Evolutionary conservation across 2,888 invertebrate species (phyloP), one percentile per base, ranked within the genome.

Genomic region (Lomographa bimaculata): DNA sequence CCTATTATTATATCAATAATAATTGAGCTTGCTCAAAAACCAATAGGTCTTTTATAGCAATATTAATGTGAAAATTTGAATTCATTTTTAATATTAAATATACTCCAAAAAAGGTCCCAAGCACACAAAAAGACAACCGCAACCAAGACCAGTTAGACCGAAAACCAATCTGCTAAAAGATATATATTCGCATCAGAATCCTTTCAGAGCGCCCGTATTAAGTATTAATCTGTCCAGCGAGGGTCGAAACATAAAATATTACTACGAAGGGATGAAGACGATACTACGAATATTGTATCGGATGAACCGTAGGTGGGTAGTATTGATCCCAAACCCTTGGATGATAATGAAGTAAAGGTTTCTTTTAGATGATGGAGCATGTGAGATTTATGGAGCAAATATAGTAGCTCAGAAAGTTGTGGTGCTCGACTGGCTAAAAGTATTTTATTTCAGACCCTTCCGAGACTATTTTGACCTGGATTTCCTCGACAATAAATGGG

Each of bases 241-340:
- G 35, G 28, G 52, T 34, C 38, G 26, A 29, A 35, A 44, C 33
- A 47, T 50, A 44, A 47, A 50, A 50, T 46, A 47, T 50, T 50
- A 47, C 34, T 40, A 34, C 24, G 21, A 25, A 44, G 34, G 50
- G 42, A 47, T 45, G 38, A 38, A 37, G 39, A 30, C 24, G 36
- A 39, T 50, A 48, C 45, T 7, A 26, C 30, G 32, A 43, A 37
- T 43, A 43, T 37, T 37, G 36, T 43, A 43, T 37, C 32, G 35
- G 36, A 42, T 30, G 35, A 36, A 32, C 32, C 42, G 42, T 27
- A 27, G 17, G 36, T 37, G 42, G 42, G 33, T 43, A 46, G 48
- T 62, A 61, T 58, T 60, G 50, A 61, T 57, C 30, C 29, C 19
- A 24, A 35, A 21, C 44, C 32, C 39, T 46, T 6, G 7, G 9